Evolutionary conservation across 2,113 vertebrate species (phyloP).

Genomic region (Gallinago undulata): DNA sequence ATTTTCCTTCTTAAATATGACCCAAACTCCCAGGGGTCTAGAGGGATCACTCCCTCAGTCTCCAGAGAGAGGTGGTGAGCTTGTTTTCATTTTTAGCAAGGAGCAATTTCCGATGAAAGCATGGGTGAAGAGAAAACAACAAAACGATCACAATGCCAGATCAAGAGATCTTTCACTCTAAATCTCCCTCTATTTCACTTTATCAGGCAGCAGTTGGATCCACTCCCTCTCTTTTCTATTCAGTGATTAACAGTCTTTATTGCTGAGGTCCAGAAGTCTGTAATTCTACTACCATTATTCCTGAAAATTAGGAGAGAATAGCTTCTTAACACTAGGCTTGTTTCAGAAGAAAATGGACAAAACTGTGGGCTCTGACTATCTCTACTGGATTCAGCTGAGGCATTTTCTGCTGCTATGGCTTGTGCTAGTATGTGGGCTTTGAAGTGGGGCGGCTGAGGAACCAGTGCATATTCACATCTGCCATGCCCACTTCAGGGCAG

Average conservation of each 20-base stretch:
- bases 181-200: background rate
- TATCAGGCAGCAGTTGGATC: background rate
- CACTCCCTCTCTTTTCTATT: background rate
- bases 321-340: background rate
- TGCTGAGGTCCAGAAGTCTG: background rate
- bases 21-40: rapidly evolving
- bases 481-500: background rate
- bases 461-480: background rate
- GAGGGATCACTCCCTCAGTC: background rate
- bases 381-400: background rate
- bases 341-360: background rate
- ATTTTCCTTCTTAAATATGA: background rate
- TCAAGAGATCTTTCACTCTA: background rate
- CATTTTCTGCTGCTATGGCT: background rate
- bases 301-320: background rate
- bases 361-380: background rate
- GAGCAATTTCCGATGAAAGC: background rate
- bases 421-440: background rate
- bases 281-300: background rate
- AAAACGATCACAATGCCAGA: background rate
- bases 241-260: background rate
- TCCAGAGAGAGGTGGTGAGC: background rate
- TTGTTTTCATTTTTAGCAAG: background rate
- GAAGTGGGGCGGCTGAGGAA: background rate
- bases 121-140: background rate